Conservation (phyloP, 2,888 invertebrate species). For the Neoaliturus tenellus region DNA sequence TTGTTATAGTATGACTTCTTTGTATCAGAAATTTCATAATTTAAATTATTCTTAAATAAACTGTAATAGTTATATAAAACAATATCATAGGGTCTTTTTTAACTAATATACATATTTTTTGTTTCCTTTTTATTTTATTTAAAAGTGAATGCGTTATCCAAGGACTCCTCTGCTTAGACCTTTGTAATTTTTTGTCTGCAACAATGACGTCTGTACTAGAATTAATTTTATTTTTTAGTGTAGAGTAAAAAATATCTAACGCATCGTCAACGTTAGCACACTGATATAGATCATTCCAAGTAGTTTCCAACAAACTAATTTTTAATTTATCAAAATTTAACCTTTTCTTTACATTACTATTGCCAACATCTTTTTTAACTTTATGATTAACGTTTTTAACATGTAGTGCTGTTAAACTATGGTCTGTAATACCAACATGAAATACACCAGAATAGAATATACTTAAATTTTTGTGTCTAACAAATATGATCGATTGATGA, state of each 20-base stretch:
- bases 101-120: background rate
- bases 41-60: background rate
- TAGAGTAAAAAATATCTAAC: background rate
- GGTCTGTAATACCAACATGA: background rate
- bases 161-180: background rate
- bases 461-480: background rate
- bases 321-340: background rate
- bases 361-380: background rate
- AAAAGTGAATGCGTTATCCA: background rate
- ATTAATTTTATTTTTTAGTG: background rate
- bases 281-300: background rate
- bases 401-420: background rate
- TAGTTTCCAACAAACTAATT: background rate
- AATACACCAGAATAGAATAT: background rate
- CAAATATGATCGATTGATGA: background rate
- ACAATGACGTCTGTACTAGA: background rate
- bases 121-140: background rate
- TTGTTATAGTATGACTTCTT: background rate
- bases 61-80: background rate
- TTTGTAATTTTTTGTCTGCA: background rate
- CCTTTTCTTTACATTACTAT: background rate
- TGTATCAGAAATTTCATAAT: background rate
- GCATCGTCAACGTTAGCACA: background rate
- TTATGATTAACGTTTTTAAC: background rate
- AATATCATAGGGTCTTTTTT: conserved; percentile 1